phyloP scores from a whole-genome alignment of 2,888 invertebrate genomes.

The Geophilus truncorum region DNA sequence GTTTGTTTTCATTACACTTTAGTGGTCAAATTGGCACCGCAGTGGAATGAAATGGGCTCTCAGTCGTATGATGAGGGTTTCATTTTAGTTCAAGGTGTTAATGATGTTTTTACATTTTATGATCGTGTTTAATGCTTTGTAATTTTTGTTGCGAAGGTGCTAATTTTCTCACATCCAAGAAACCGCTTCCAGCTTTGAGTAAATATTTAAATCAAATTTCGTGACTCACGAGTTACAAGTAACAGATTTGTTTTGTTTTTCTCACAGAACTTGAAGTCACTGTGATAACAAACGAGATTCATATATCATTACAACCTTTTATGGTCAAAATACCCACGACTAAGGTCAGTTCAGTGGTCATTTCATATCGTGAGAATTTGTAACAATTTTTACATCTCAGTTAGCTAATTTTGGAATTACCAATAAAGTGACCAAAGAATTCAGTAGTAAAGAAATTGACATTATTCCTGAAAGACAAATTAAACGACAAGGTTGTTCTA shows the following conservation, averaged over 20 bases:
- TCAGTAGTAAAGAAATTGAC: neutral
- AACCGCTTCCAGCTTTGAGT: neutral
- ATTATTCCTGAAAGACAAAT: neutral
- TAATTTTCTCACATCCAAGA: neutral
- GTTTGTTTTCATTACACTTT: constrained; percentile 32
- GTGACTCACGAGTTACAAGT: neutral
- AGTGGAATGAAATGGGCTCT: constrained; percentile 29
- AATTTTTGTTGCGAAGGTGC: neutral
- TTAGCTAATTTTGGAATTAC: neutral
- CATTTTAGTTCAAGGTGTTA: constrained; percentile 29
- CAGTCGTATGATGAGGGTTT: neutral
- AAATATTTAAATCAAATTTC: neutral
- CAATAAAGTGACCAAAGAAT: neutral
- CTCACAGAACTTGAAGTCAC: neutral
- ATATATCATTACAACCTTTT: neutral
- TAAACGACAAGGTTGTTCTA: neutral
- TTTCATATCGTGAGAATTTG: neutral
- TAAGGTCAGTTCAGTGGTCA: neutral
- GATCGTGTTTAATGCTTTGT: neutral
- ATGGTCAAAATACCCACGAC: neutral
- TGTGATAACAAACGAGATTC: neutral
- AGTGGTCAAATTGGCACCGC: constrained; percentile 25
- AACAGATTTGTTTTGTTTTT: neutral
- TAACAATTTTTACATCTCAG: neutral
- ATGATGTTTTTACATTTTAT: neutral